Evolutionary conservation across 2,113 vertebrate genomes (phyloP), one percentile per base, ranked within the genome.

Genomic region (Laterallus jamaicensis): DNA sequence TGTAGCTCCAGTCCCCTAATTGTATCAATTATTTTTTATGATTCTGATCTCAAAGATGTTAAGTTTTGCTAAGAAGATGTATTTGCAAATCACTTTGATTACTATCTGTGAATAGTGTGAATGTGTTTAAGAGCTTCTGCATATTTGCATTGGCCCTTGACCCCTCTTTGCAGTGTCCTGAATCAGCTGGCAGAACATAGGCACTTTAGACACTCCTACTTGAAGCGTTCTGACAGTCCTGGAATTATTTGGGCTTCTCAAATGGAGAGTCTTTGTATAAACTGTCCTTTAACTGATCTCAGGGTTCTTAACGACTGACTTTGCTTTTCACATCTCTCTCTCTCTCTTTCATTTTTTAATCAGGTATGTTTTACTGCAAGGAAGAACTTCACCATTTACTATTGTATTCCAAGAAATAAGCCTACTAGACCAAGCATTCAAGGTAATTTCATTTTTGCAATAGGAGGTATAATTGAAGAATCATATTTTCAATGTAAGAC

Each of bases 401-500:
- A 93, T 96, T 97, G 92, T 91, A 86, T 94, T 95, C 90, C 74
- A 78, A 93, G 75, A 90, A 95, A 79, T 91, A 96, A 97, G 70
- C 52, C 81, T 89, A 86, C 90, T 70, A 97, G 94, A 94, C 71
- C 90, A 97, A 93, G 73, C 78, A 96, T 95, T 97, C 94, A 97
- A 97, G 92, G 94, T 97, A 97, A 97, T 98, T 98, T 98, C 79
- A 95, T 96, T 97, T 96, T 94, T 91, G 88, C 86, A 95, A 96
- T 96, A 85, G 56, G n/a, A 94, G 69, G 32, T 75, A 95, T 97
- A 98, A 97, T 97, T 97, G 96, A 97, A 94, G 91, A 97, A 96
- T 93, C 82, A 12, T 49, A 92, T 97, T 97, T 97, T 95, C 82
- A 92, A 56, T 97, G 95, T 95, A 93, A 95, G 86, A 97, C 93